phyloP scores from a whole-genome alignment of 2,113 vertebrate species.

The Emydura subglobosa region DNA sequence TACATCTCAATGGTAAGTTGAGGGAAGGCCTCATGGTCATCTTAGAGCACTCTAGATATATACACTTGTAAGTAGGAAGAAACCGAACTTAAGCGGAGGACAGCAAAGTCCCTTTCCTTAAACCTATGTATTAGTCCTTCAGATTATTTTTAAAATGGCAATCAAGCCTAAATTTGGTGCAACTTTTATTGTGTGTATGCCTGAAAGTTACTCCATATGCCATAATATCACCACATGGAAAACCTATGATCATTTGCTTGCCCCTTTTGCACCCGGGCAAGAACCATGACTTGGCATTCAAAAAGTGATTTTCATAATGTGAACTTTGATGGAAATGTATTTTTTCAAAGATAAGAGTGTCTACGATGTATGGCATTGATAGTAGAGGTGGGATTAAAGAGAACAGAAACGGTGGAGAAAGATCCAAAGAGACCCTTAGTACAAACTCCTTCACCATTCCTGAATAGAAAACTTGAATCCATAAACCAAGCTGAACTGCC shows the following conservation, averaged over 20 bases:
- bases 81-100: not conserved
- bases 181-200: not conserved
- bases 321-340: too few species aligned
- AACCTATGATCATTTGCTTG: not conserved
- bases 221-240: too few species aligned
- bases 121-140: too few species aligned
- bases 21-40: not conserved
- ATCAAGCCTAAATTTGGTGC: not conserved
- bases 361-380: not conserved
- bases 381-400: not conserved
- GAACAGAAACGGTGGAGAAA: not conserved
- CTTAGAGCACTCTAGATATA: too few species aligned
- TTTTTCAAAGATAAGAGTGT: too few species aligned
- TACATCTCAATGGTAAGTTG: too few species aligned
- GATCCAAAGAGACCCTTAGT: fast-evolving
- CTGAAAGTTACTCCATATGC: too few species aligned
- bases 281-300: not conserved
- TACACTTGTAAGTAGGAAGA: too few species aligned
- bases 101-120: not conserved
- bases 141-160: not conserved
- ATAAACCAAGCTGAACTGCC: not conserved
- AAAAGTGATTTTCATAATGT: not conserved
- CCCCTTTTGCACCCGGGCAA: not conserved
- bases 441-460: not conserved
- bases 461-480: fast-evolving